phyloP scores from a whole-genome alignment of 2,797 vertebrate species.

The Anguilla anguilla region DNA sequence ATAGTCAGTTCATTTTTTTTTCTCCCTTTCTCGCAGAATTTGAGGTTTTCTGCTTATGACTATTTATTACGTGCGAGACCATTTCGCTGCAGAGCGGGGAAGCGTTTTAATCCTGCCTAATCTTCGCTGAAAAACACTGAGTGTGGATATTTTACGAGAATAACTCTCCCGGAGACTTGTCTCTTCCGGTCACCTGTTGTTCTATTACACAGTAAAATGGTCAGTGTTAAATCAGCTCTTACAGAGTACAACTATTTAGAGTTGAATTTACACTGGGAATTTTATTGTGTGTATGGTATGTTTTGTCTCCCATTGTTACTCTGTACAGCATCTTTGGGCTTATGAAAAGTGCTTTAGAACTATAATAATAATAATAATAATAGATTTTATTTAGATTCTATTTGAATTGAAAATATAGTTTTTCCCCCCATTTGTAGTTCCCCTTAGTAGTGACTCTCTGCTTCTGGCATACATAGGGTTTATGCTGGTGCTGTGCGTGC shows the following conservation, averaged over 20 bases:
- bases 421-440: neutral
- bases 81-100: neutral
- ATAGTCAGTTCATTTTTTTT: slow-evolving; percentile 10
- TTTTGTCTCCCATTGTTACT: neutral
- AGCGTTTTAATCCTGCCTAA: neutral
- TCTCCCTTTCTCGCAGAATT: neutral
- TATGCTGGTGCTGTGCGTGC: slow-evolving; percentile 32
- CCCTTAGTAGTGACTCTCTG: neutral
- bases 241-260: neutral
- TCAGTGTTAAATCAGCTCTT: neutral
- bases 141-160: neutral
- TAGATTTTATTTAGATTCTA: neutral
- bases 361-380: neutral
- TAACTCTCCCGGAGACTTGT: neutral
- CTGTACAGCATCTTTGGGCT: neutral
- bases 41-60: neutral
- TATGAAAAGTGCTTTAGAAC: neutral
- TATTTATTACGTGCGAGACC: neutral
- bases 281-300: neutral
- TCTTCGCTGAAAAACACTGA: neutral
- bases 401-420: neutral
- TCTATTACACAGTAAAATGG: neutral
- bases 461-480: neutral
- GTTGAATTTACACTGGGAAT: neutral
- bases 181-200: neutral